These are phyloP conservation scores for Pogoniulus pusillus DNA, from an alignment of 2,797 vertebrate species.

Conservation along the genomic window DNA sequence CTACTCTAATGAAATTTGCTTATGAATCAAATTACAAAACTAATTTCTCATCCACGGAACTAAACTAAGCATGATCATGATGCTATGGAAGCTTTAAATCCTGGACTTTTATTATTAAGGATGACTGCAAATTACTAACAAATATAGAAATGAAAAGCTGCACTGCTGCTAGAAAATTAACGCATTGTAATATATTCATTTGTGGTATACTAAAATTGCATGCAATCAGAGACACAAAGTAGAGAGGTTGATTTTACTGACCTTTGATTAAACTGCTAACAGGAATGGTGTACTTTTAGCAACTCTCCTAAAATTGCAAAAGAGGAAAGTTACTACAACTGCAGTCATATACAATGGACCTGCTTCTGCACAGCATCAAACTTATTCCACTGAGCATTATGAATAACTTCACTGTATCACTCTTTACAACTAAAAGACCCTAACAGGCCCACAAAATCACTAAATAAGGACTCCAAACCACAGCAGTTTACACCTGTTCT, in stretches of 20 bases:
- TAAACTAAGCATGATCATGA: neutral
- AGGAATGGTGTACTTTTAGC: neutral
- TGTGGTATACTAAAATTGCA: neutral
- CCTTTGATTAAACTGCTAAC: neutral
- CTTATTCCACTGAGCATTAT: neutral
- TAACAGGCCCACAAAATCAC: neutral
- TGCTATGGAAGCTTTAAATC: neutral
- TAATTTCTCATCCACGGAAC: neutral
- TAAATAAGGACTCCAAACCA: neutral
- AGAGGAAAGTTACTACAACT: neutral
- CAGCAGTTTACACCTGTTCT: neutral
- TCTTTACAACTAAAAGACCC: neutral
- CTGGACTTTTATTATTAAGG: neutral
- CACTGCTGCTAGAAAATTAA: neutral
- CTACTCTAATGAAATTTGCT: neutral
- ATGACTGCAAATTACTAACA: neutral
- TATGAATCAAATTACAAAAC: neutral
- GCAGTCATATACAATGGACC: neutral
- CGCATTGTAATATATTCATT: neutral
- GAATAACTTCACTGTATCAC: neutral
- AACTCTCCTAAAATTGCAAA: neutral
- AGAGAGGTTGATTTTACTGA: neutral
- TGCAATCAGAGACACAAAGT: neutral
- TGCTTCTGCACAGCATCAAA: neutral
- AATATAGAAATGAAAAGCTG: neutral